These are phyloP conservation scores for Polymixis lichenea DNA, from an alignment of 2,888 invertebrate species.

Conservation along the genomic window DNA sequence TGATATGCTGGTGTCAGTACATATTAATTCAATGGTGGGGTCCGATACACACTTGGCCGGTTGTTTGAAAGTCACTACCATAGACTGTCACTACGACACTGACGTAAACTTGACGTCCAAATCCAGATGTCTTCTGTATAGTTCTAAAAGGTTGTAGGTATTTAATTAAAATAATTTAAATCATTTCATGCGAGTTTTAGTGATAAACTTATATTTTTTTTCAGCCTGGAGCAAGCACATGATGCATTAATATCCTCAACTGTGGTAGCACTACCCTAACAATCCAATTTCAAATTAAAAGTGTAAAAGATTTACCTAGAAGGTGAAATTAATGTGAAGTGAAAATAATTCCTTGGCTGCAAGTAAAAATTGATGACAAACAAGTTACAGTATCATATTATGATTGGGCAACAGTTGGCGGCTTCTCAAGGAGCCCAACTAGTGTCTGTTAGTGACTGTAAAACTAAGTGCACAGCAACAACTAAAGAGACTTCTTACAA, in stretches of 20 bases:
- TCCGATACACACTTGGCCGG: no score
- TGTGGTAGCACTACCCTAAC: background rate
- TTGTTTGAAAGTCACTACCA: no score
- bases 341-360: background rate
- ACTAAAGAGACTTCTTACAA: background rate
- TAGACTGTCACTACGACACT: no score
- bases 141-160: no score
- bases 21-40: no score
- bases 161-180: no score
- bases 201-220: background rate
- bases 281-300: background rate
- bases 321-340: no score
- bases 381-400: background rate
- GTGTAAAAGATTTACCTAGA: background rate
- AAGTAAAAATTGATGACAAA: background rate
- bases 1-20: no score
- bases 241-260: background rate
- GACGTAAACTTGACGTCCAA: no score
- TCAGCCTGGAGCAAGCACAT: background rate
- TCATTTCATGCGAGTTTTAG: background rate
- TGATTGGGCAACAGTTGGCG: background rate
- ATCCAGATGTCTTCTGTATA: background rate
- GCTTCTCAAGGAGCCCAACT: background rate
- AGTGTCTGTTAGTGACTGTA: background rate
- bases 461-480: background rate